These are phyloP conservation scores for Syngnathus floridae DNA, from an alignment of 2,113 vertebrate species.

Conservation along the genomic window DNA sequence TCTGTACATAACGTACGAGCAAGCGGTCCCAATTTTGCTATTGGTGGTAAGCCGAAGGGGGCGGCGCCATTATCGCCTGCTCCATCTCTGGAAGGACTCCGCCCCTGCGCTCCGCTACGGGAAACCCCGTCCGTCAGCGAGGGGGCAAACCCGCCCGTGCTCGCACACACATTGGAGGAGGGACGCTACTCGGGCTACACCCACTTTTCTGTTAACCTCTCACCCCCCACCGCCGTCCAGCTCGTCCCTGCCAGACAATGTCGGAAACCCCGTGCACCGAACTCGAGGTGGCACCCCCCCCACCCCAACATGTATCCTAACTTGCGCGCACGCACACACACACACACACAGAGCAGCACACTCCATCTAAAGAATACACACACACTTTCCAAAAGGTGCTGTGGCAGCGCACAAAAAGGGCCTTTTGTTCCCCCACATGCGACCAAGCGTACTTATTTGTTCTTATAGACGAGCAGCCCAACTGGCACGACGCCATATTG, in stretches of 20 bases:
- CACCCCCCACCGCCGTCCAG: slow-evolving; percentile 64
- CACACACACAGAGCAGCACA: slow-evolving; percentile 18
- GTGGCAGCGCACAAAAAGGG: slow-evolving; percentile 57
- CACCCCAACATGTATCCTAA: slow-evolving; percentile 54
- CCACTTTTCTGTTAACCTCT: slow-evolving; percentile 72
- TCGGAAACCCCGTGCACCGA: slow-evolving; percentile 76
- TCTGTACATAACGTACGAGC: background rate
- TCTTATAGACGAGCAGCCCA: background rate
- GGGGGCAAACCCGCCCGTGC: slow-evolving; percentile 26
- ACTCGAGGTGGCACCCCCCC: slow-evolving; percentile 68
- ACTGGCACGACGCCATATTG: background rate
- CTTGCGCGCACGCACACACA: background rate
- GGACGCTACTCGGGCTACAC: slow-evolving; percentile 67
- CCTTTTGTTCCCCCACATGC: slow-evolving; percentile 60
- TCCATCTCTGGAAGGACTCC: slow-evolving; percentile 63
- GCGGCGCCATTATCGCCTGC: slow-evolving; percentile 39
- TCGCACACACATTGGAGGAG: slow-evolving; percentile 21
- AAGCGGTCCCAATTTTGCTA: slow-evolving; percentile 58
- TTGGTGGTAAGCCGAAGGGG: slow-evolving; percentile 47
- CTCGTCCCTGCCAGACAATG: slow-evolving; percentile 75
- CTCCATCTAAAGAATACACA: slow-evolving; percentile 44
- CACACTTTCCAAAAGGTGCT: slow-evolving; percentile 49
- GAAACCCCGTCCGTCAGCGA: slow-evolving; percentile 71
- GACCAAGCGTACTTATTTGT: too few species aligned
- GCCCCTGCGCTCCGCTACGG: slow-evolving; percentile 70